These are phyloP conservation scores for Takifugu ocellatus DNA, from an alignment of 2,797 vertebrate genomes.

Conservation along the genomic window DNA sequence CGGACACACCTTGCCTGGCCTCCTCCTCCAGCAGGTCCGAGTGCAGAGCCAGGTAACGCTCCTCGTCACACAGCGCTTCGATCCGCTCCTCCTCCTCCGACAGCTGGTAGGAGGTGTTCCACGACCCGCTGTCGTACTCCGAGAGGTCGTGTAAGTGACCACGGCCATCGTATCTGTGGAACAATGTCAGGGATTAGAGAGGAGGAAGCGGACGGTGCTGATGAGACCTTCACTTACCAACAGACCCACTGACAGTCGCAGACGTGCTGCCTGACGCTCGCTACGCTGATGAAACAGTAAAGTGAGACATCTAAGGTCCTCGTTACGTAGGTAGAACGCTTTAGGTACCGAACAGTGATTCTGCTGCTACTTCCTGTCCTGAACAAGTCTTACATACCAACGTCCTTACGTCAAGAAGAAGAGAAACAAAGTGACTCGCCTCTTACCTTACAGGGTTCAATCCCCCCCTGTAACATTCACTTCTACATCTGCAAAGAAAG, in stretches of 20 bases:
- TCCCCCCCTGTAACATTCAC: slow-evolving; percentile 72
- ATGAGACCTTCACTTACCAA: slow-evolving; percentile 62
- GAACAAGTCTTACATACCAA: slow-evolving; percentile 56
- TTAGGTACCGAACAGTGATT: slow-evolving; percentile 46
- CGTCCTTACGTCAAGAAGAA: slow-evolving; percentile 49
- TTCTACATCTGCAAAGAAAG: slow-evolving; percentile 79
- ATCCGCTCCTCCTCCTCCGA: slow-evolving; percentile 97
- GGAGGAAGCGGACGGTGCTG: slow-evolving; percentile 30
- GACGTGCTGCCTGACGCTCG: slow-evolving; percentile 44
- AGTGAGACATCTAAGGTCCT: slow-evolving; percentile 40
- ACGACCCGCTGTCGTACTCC: slow-evolving; percentile 96
- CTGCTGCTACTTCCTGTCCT: slow-evolving; percentile 42
- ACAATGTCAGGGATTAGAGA: slow-evolving; percentile 80
- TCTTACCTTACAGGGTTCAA: slow-evolving; percentile 93
- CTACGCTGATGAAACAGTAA: slow-evolving; percentile 32
- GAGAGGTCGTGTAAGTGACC: slow-evolving; percentile 99
- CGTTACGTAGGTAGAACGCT: slow-evolving; percentile 27
- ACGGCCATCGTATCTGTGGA: slow-evolving; percentile 97
- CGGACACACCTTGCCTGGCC: slow-evolving; percentile 91
- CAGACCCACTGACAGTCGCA: slow-evolving; percentile 43
- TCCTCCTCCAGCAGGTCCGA: slow-evolving; percentile 98
- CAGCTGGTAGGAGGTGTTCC: slow-evolving; percentile 95
- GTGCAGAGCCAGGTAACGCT: slow-evolving; percentile 99
- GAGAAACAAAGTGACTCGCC: slow-evolving; percentile 71
- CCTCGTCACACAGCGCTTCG: slow-evolving; percentile 96